Percentiles rank a stretch among this genome's conserved stretches.
Conservation (phyloP, 2,113 vertebrate genomes). For the Xiphophorus maculatus region DNA sequence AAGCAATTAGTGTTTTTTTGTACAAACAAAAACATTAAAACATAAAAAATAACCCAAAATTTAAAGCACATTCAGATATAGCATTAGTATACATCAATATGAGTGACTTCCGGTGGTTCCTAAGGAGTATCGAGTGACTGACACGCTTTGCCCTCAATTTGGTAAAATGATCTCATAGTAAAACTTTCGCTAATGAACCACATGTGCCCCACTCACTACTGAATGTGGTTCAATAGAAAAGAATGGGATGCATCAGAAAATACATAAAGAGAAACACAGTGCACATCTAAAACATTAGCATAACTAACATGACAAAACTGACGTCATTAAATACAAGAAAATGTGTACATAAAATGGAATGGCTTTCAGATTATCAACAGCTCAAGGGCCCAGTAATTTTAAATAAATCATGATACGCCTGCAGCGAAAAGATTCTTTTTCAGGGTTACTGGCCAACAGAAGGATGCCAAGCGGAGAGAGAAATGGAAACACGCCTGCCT, state of each 20-base stretch:
- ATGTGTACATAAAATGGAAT: conserved; percentile 75
- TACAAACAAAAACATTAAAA: no score
- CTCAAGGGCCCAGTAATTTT: conserved; percentile 79
- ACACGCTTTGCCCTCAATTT: not conserved
- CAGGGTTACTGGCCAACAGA: conserved; percentile 73
- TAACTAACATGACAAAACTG: conserved; percentile 28
- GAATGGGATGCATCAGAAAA: not conserved
- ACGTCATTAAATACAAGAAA: conserved; percentile 41
- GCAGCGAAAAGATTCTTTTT: conserved; percentile 78
- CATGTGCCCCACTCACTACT: not conserved
- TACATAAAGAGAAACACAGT: not conserved
- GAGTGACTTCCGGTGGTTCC: not conserved
- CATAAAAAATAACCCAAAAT: not conserved
- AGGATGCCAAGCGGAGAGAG: conserved; percentile 61
- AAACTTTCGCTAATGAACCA: not conserved
- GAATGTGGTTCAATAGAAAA: not conserved
- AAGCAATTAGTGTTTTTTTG: not conserved
- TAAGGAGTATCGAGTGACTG: not conserved
- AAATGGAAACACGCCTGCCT: conserved; percentile 22
- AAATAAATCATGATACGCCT: conserved; percentile 85
- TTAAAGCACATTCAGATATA: not conserved
- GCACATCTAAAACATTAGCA: conserved; percentile 5
- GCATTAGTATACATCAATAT: not conserved
- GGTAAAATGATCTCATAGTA: not conserved
- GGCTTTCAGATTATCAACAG: conserved; percentile 76